phyloP scores from a whole-genome alignment of 1,140 invertebrate genomes.

The Proctacanthus coquilletti region DNA sequence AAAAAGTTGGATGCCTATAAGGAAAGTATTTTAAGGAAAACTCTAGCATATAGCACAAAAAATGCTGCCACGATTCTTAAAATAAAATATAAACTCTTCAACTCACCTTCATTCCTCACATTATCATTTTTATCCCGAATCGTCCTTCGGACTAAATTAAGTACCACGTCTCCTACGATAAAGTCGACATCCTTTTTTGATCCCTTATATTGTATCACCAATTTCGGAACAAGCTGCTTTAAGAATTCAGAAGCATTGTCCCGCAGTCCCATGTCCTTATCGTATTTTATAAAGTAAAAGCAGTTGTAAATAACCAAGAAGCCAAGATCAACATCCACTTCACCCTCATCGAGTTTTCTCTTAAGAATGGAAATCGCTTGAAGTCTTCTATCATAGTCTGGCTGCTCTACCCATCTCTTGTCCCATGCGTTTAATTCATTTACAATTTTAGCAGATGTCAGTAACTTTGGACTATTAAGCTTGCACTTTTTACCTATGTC shows the following conservation, averaged over 20 bases:
- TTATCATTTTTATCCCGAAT: constrained; percentile 49
- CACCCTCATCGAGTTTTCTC: constrained; percentile 35
- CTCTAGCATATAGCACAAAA: no score
- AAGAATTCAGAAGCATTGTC: constrained; percentile 64
- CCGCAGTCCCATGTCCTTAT: constrained; percentile 67
- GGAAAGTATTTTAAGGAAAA: no score
- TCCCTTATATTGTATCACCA: constrained; percentile 34
- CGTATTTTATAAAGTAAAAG: constrained; percentile 57
- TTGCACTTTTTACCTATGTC: constrained; percentile 35
- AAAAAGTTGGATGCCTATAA: constrained; percentile 58
- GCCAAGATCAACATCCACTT: constrained; percentile 47
- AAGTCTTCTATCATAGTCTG: constrained; percentile 71
- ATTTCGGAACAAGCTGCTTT: constrained; percentile 43
- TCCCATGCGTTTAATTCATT: constrained; percentile 74
- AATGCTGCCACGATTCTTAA: no score
- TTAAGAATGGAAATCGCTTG: constrained; percentile 50
- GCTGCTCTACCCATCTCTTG: constrained; percentile 72
- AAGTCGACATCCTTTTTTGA: constrained; percentile 37
- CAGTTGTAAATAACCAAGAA: constrained; percentile 66
- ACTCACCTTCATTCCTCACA: constrained; percentile 56
- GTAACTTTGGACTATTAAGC: constrained; percentile 19
- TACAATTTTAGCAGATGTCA: constrained; percentile 35
- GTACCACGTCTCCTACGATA: constrained; percentile 54
- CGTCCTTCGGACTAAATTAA: constrained; percentile 49
- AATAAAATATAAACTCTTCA: no score